Base-by-base conservation (phyloP, 2,113 vertebrate genomes). In the Hystrix cristata region DNA sequence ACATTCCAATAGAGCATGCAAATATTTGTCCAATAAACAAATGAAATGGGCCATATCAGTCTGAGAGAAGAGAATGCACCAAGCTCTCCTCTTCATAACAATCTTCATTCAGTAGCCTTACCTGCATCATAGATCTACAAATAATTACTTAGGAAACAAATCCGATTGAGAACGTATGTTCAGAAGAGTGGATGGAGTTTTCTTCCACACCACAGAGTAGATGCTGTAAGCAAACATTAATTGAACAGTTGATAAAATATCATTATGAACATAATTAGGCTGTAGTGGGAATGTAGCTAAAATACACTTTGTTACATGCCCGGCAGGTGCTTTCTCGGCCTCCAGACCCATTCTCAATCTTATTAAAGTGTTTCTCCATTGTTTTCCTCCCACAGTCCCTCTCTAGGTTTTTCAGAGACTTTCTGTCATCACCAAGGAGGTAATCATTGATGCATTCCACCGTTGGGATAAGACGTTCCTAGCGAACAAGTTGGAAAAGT, bases 91-190 rank as follows among this genome's bases (percentile, higher is more conserved):
- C 86, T 96, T 93, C 78, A 57, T 72, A 46, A 89, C 78, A 69
- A 74, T 94, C 80, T 90, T 76, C 29, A 74, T 92, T 84, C 59
- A 65, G 15, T 51, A 23, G 1, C 29, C 8, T 89, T 72, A 74
- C 31, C 67, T 86, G 27, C 0, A 80, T 79, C 31, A 51, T 7
- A 93, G 79, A 86, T 38, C 25, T 34, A 74, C 62, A 57, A 43
- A 43, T 85, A 79, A 53, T 92, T 57, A 57, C 71, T 95, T 64
- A 94, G 87, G 51, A 83, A 93, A 67, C 9, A n/a, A 72, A 83
- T 87, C 90, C 90, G 72, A 94, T 83, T 96, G 31, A 92, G 86
- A 93, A 96, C 74, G 55, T 46, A 93, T 64, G 38, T 57, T 85
- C 23, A 64, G 38, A 80, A 92, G 67, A 67, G 31, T 18, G 51